Evolutionary conservation across 2,113 vertebrate genomes (phyloP).

Genomic region (Rousettus leschenaultii): DNA sequence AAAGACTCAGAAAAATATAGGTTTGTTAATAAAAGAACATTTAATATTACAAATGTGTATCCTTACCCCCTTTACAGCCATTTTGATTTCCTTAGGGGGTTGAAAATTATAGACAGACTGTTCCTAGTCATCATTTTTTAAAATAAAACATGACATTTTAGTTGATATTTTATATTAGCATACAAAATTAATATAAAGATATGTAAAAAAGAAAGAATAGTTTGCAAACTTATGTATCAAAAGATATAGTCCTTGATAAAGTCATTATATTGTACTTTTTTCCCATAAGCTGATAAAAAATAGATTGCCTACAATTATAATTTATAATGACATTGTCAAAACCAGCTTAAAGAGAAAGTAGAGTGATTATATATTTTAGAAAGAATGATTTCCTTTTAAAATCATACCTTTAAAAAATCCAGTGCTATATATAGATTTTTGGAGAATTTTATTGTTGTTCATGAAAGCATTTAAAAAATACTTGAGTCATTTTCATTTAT

Average conservation of each 20-base stretch:
- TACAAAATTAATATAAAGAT: neutral
- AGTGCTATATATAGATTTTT: slow-evolving; percentile 11
- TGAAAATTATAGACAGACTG: neutral
- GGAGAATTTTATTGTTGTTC: slow-evolving; percentile 34
- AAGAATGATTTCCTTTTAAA: slow-evolving; percentile 47
- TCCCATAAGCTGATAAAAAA: slow-evolving; percentile 34
- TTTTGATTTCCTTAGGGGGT: neutral
- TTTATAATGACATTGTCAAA: slow-evolving; percentile 53
- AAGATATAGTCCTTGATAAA: neutral
- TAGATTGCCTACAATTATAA: neutral
- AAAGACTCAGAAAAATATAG: slow-evolving; percentile 12
- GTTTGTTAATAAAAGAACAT: neutral
- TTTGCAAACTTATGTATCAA: neutral
- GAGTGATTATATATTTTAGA: slow-evolving; percentile 20
- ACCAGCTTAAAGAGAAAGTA: slow-evolving; percentile 10
- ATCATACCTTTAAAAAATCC: neutral
- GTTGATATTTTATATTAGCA: neutral
- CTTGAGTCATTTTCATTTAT: slow-evolving; percentile 57
- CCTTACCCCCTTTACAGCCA: neutral
- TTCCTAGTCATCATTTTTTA: neutral
- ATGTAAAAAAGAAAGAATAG: neutral
- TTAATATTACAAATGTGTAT: neutral
- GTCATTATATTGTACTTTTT: slow-evolving; percentile 18
- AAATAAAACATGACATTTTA: neutral
- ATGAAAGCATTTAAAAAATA: slow-evolving; percentile 48